Conservation (phyloP, 1,140 invertebrate genomes). For the Drosophila rufa region DNA sequence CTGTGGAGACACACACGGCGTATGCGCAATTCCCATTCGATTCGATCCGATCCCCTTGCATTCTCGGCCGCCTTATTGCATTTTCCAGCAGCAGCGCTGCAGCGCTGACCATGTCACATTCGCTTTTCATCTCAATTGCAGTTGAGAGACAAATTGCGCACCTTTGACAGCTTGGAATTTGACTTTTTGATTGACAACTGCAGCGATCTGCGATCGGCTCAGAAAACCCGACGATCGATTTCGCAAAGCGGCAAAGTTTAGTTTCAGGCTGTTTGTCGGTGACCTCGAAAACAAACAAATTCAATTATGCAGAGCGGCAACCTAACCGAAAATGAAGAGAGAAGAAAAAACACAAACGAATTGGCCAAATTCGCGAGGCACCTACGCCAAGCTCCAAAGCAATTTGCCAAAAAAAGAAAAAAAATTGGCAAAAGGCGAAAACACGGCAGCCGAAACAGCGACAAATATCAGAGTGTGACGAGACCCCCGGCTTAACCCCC, state of each 20-base stretch:
- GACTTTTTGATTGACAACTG: constrained; percentile 82
- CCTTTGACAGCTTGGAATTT: constrained; percentile 77
- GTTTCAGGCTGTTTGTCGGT: constrained; percentile 42
- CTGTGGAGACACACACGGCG: constrained; percentile 55
- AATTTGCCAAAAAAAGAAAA: constrained; percentile 56
- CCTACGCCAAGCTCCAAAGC: constrained; percentile 55
- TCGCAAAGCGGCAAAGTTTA: constrained; percentile 65
- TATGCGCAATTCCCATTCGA: constrained; percentile 66
- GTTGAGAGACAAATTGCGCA: constrained; percentile 73
- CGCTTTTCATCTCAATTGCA: constrained; percentile 79
- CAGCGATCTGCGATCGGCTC: constrained; percentile 48
- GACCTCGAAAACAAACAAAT: constrained; percentile 77
- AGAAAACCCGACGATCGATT: constrained; percentile 28
- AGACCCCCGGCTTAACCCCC: constrained; percentile 26
- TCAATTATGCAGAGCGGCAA: constrained; percentile 62
- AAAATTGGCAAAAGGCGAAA: constrained; percentile 25
- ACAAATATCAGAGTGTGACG: constrained; percentile 82
- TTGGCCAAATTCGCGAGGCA: constrained; percentile 46
- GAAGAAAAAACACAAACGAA: constrained; percentile 10
- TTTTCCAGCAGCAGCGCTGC: constrained; percentile 30
- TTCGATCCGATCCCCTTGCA: constrained; percentile 17
- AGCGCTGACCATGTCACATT: constrained; percentile 68
- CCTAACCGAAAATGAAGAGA: constrained; percentile 13
- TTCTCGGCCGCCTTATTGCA: constrained; percentile 42
- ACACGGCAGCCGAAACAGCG: constrained; percentile 52